Evolutionary conservation across 2,113 vertebrate species (phyloP).

Genomic region (Oryzias curvinotus): DNA sequence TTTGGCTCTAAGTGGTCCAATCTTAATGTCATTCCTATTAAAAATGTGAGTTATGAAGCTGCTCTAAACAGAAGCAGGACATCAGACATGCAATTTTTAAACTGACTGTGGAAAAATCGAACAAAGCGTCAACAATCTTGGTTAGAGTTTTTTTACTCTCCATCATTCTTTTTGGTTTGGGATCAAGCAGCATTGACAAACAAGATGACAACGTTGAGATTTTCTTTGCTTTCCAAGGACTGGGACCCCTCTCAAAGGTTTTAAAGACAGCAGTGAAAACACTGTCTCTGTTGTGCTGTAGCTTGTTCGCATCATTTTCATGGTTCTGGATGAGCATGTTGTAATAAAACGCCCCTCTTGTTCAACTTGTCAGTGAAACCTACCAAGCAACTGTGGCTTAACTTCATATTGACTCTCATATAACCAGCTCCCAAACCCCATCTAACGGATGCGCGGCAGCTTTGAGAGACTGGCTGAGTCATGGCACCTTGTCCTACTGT

Average conservation of each 20-base stretch:
- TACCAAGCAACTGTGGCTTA: not conserved
- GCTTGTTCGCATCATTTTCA: no score
- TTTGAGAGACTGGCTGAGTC: slow-evolving; percentile 19
- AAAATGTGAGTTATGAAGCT: no score
- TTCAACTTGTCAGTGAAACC: not conserved
- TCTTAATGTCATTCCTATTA: not conserved
- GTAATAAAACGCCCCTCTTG: not conserved
- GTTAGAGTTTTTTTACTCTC: slow-evolving; percentile 29
- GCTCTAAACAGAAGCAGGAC: no score
- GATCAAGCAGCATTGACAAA: no score
- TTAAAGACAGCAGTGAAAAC: slow-evolving; percentile 42
- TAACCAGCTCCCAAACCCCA: slow-evolving; percentile 5
- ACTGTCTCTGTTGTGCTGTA: not conserved
- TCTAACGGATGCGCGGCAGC: slow-evolving; percentile 5
- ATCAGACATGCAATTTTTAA: no score
- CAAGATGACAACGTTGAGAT: no score
- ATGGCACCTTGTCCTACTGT: slow-evolving; percentile 17
- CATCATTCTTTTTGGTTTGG: no score
- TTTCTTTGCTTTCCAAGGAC: no score
- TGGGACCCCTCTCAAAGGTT: slow-evolving; percentile 12
- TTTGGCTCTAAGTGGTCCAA: not conserved
- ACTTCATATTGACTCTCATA: not conserved
- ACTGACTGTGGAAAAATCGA: slow-evolving; percentile 37
- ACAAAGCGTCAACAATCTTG: slow-evolving; percentile 58
- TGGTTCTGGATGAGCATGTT: slow-evolving; percentile 20